A percentile compares a stretch with the other conserved stretches of the same genome.
Conservation (phyloP, 2,888 invertebrate genomes). For the Hydraecia micacea region DNA sequence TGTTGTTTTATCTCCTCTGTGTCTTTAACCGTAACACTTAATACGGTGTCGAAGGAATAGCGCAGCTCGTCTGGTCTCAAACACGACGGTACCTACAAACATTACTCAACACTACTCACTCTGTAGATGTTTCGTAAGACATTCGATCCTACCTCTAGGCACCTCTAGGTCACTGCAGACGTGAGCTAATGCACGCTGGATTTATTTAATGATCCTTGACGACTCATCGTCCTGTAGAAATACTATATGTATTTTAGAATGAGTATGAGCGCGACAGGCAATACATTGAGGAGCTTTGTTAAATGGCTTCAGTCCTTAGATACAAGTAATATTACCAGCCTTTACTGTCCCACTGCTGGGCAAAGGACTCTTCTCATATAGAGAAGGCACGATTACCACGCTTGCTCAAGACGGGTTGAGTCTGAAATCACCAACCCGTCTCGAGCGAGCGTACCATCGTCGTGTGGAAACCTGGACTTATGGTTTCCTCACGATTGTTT, state of each 20-base stretch:
- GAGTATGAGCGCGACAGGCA: neutral
- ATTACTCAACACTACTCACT: conserved; percentile 22
- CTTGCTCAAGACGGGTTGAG: too few species aligned
- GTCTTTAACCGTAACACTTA: neutral
- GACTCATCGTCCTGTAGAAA: neutral
- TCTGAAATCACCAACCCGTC: too few species aligned
- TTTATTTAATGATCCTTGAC: conserved; percentile 7
- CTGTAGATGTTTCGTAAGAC: conserved; percentile 13
- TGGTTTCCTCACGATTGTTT: too few species aligned
- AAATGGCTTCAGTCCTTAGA: neutral
- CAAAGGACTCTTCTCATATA: too few species aligned
- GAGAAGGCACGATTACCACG: too few species aligned
- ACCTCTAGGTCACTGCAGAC: conserved; percentile 26
- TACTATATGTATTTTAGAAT: neutral
- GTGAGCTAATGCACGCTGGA: neutral
- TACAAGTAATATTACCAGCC: too few species aligned
- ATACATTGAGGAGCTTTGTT: neutral
- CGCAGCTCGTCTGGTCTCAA: neutral
- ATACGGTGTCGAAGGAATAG: neutral
- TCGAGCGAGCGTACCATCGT: too few species aligned
- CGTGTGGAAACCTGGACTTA: too few species aligned
- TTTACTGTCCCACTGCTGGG: too few species aligned
- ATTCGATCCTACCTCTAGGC: conserved; percentile 10
- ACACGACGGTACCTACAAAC: neutral
- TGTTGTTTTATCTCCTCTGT: neutral